These are phyloP conservation scores for Synanthedon tipuliformis DNA, from an alignment of 2,888 invertebrate genomes.

Conservation along the genomic window DNA sequence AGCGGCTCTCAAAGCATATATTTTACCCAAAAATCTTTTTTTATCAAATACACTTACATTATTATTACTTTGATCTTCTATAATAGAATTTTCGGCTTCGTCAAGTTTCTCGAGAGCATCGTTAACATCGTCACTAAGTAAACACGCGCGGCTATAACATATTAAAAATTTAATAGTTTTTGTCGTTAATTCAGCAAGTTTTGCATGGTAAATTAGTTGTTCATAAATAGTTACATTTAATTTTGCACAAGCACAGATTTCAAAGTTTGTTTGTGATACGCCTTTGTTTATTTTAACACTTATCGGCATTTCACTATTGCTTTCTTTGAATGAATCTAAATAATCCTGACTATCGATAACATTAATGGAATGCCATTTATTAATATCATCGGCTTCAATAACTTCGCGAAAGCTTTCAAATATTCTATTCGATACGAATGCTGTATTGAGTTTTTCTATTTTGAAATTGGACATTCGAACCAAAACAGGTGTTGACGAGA, in stretches of 20 bases:
- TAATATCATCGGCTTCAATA: conserved; percentile 32
- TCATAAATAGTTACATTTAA: conserved; percentile 44
- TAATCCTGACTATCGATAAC: conserved; percentile 40
- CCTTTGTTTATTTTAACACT: conserved; percentile 39
- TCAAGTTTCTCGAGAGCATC: conserved; percentile 32
- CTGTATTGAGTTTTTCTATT: not conserved
- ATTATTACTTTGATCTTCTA: conserved; percentile 14
- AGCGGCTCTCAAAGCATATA: conserved; percentile 44
- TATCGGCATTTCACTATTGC: conserved; percentile 20
- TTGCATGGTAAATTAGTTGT: conserved; percentile 50
- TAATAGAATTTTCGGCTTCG: conserved; percentile 36
- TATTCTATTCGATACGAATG: conserved; percentile 14
- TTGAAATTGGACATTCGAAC: no score
- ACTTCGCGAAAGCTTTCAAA: conserved; percentile 43
- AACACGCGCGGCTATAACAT: conserved; percentile 33
- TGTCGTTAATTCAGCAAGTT: conserved; percentile 42
- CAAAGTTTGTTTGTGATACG: conserved; percentile 41
- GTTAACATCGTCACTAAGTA: conserved; percentile 34
- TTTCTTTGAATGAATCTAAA: conserved; percentile 12
- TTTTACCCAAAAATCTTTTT: conserved; percentile 39
- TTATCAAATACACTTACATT: conserved; percentile 20
- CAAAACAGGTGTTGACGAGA: not conserved
- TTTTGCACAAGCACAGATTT: conserved; percentile 47
- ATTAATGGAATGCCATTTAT: conserved; percentile 47
- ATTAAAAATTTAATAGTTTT: conserved; percentile 47